Base-by-base conservation (phyloP, 2,797 vertebrate species). In the Lacerta bilineata region DNA sequence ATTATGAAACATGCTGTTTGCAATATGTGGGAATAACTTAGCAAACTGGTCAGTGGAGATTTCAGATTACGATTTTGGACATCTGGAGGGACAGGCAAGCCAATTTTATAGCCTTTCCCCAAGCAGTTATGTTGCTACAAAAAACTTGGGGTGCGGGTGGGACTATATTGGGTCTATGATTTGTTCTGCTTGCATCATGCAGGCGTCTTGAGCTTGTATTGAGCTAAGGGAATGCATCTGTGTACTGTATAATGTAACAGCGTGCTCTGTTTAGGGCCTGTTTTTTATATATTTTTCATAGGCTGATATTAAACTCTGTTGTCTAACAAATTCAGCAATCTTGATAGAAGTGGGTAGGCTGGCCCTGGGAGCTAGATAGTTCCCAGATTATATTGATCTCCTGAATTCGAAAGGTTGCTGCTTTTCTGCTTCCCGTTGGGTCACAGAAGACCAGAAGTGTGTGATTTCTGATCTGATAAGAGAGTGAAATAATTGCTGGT, bases 401-500 rank as follows among this genome's bases (percentile, higher is more conserved):
- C 83, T 84, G 76, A 78, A 66, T 87, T 93, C 87, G n/a, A 75
- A 46, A 0, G 39, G 75, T 36, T 89, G 75, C 89, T 88, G 85
- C 75, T 64, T 79, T 87, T 78, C 79, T 66, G 50, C 61, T 74
- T 77, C 78, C 83, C 86, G 59, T 77, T 0, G 0, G 59, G 80
- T 92, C 74, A n/a, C 50, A 27, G 80, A 76, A 80, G 69, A 64
- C 41, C 0, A 0, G 75, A 75, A 86, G 68, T 87, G 29, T 11
- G 55, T 64, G 69, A 87, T 84, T 61, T 88, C 78, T 64, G 69
- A 87, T 84, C 66, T 88, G 78, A 20, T 0, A 0, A 78, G 69
- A 55, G 50, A 84, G 80, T 88, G 91, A 87, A 75, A 78, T 84
- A 10, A 83, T 86, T 93, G 88, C 74, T 87, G 59, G 41, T 71